Percentiles rank a stretch among this genome's conserved stretches.
These are phyloP conservation scores for Indicator maculatus DNA, from an alignment of 2,113 vertebrate species.

Conservation along the genomic window DNA sequence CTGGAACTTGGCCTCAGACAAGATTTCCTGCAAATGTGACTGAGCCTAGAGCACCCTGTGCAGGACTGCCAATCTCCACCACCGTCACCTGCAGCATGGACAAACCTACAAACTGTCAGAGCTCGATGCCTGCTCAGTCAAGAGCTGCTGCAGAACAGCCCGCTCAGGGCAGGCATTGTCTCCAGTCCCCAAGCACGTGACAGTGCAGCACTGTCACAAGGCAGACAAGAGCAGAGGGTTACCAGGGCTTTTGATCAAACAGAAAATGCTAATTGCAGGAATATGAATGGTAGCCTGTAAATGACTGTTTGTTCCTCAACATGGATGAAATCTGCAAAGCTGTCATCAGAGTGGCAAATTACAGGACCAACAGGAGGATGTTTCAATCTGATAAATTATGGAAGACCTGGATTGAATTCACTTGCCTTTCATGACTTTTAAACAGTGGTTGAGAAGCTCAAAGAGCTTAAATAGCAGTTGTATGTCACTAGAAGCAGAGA, in stretches of 20 bases:
- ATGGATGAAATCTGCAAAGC: not conserved
- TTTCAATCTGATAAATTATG: not conserved
- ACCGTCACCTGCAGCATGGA: not conserved
- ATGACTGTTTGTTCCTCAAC: not conserved
- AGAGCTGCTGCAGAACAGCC: not conserved
- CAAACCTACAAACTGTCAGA: not conserved
- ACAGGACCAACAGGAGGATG: not conserved
- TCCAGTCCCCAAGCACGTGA: rapidly evolving
- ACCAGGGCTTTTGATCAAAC: not conserved
- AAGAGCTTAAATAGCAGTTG: not conserved
- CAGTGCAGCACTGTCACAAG: not conserved
- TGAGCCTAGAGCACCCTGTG: not conserved
- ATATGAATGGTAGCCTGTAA: not conserved
- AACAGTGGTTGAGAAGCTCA: not conserved
- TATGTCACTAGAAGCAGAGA: not conserved
- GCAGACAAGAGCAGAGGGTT: not conserved
- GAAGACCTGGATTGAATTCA: not conserved
- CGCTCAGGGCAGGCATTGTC: not conserved
- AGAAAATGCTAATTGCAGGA: not conserved
- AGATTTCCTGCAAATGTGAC: not conserved
- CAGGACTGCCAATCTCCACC: not conserved
- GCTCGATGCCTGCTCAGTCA: not conserved
- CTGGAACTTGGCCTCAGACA: not conserved
- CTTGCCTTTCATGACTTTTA: not conserved
- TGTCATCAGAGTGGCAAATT: not conserved